phyloP scores from a whole-genome alignment of 2,797 vertebrate genomes.

The Acipenser oxyrinchus region DNA sequence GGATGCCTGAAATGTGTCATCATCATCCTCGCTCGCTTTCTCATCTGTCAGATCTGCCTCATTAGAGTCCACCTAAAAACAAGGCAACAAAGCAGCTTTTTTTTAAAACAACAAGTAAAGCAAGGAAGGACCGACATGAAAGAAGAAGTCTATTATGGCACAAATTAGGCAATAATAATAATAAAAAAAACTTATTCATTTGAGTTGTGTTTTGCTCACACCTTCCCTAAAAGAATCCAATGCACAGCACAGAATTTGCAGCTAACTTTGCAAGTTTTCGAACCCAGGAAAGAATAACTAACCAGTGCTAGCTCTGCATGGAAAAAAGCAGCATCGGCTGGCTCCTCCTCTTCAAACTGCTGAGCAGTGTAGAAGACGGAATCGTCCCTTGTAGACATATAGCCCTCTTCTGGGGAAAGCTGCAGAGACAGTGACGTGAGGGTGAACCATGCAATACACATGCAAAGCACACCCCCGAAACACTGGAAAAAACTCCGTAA shows the following conservation, averaged over 20 bases:
- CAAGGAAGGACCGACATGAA: too few relatives aligned
- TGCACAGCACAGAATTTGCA: neutral
- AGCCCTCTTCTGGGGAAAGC: slow-evolving; percentile 82
- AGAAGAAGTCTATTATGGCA: too few relatives aligned
- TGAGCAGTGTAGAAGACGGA: slow-evolving; percentile 72
- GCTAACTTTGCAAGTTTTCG: neutral
- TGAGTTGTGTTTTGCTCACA: too few relatives aligned
- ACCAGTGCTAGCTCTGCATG: slow-evolving; percentile 89
- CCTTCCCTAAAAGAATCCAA: too few relatives aligned
- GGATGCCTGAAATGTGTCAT: slow-evolving; percentile 72
- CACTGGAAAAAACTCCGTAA: slow-evolving; percentile 8
- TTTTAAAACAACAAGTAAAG: too few relatives aligned
- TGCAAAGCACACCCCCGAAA: slow-evolving; percentile 47
- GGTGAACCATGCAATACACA: slow-evolving; percentile 43
- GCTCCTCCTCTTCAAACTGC: slow-evolving; percentile 71
- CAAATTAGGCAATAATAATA: too few relatives aligned
- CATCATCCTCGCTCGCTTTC: slow-evolving; percentile 57
- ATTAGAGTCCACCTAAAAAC: slow-evolving; percentile 73
- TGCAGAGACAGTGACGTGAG: slow-evolving; percentile 67
- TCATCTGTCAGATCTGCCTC: slow-evolving; percentile 73
- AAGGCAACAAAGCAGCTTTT: slow-evolving; percentile 28
- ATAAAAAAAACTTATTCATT: too few relatives aligned
- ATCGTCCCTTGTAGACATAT: slow-evolving; percentile 74
- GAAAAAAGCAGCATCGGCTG: slow-evolving; percentile 74
- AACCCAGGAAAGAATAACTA: slow-evolving; percentile 45